Evolutionary conservation across 64 coral and sea anemone genomes (phyloP).

Genomic region (Pocillopora verrucosa): DNA sequence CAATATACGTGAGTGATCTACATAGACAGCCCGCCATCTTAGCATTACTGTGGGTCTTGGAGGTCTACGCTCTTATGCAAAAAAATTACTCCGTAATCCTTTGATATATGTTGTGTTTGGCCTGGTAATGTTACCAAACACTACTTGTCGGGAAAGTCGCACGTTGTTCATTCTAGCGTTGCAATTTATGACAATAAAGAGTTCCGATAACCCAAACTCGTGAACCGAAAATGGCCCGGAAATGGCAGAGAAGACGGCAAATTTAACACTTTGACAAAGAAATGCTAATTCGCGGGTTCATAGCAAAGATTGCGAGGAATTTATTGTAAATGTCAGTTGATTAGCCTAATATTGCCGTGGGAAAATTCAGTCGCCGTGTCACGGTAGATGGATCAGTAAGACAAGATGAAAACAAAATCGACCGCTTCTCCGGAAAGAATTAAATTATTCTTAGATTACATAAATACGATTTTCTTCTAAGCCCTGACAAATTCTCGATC

Average conservation of each 20-base stretch:
- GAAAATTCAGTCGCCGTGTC: slow-evolving; percentile 28
- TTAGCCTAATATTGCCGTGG: slow-evolving; percentile 32
- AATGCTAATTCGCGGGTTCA: slow-evolving; percentile 9
- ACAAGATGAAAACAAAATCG: background rate
- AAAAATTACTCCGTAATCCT: background rate
- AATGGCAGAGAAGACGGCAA: background rate
- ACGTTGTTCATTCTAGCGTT: slow-evolving; percentile 39
- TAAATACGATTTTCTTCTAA: background rate
- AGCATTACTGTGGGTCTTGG: background rate
- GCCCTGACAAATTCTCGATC: background rate
- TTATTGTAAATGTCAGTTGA: background rate
- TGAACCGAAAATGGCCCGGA: slow-evolving; percentile 15
- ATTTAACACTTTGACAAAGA: background rate
- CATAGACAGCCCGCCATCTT: background rate
- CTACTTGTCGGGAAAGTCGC: background rate
- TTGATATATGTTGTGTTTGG: background rate
- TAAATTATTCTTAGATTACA: background rate
- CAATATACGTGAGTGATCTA: background rate
- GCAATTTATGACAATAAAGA: slow-evolving; percentile 18
- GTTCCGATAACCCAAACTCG: background rate
- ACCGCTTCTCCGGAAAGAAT: background rate
- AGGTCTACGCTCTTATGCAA: background rate
- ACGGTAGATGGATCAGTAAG: slow-evolving; percentile 39
- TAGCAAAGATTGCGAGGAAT: slow-evolving; percentile 36
- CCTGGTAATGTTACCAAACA: background rate